Percentiles rank a stretch among this genome's conserved stretches.
Conservation (phyloP, 2,888 invertebrate species). For the Chelonus formosanus region DNA sequence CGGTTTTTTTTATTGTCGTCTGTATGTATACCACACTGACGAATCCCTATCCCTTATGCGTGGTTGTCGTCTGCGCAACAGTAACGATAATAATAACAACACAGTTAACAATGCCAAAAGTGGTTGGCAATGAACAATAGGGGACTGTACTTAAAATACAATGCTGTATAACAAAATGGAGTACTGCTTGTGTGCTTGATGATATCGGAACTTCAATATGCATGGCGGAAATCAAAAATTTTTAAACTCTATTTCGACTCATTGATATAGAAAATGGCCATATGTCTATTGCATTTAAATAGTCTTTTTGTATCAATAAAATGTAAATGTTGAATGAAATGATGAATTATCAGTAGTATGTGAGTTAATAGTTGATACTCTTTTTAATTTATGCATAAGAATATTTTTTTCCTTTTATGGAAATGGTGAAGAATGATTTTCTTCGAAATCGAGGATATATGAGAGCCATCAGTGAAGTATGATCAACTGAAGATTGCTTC, state of each 20-base stretch:
- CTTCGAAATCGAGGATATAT: conserved; percentile 25
- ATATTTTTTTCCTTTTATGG: not conserved
- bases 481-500: conserved; percentile 33
- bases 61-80: conserved; percentile 48
- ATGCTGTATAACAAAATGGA: conserved; percentile 61
- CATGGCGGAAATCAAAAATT: not conserved
- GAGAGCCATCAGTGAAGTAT: conserved; percentile 32
- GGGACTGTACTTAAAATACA: conserved; percentile 62
- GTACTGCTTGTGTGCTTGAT: conserved; percentile 56
- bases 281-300: not conserved
- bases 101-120: conserved; percentile 58
- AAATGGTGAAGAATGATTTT: conserved; percentile 6
- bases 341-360: too few species aligned
- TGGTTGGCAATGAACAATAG: conserved; percentile 43
- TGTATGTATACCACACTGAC: conserved; percentile 21
- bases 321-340: too few species aligned
- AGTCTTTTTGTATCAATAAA: too few species aligned
- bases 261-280: not conserved
- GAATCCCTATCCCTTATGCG: conserved; percentile 15
- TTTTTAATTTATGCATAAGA: not conserved
- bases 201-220: conserved; percentile 28
- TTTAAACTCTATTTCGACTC: not conserved
- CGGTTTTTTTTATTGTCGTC: conserved; percentile 24
- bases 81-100: conserved; percentile 64
- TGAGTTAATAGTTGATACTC: not conserved